Base-by-base conservation (phyloP, 2,888 invertebrate species). In the Phrixothrix hirtus region DNA sequence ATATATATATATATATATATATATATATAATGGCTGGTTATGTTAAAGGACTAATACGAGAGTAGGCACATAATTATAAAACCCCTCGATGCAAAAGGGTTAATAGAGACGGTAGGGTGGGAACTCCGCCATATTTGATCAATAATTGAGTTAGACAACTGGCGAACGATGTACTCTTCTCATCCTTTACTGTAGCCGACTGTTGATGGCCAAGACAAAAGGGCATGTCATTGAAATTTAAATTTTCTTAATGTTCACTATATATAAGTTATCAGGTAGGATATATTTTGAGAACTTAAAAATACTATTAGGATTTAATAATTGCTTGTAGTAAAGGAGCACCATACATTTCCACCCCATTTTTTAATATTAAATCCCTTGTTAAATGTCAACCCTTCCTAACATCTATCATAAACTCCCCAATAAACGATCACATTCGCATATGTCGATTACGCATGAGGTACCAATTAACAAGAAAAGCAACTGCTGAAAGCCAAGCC, bases 61-160 rank as follows among this genome's bases (percentile, higher is more conserved):
- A 73, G 73, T 72, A 70, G 70, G 74, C 71, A 73, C 73, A 73
- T 75, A 74, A 75, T 75, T 74, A 75, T 71, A 66, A 71, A 73
- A 67, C 72, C 74, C 74, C 73, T 74, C 68, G 69, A 71, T 68
- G 71, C 70, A 67, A 75, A 75, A 75, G 75, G 75, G 75, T 75
- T 75, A 73, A 74, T 71, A 72, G 71, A 72, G 71, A 67, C 70
- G 65, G 68, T 71, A 69, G 73, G 74, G 73, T 72, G 73, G 73
- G 73, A 72, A 72, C 70, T 67, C 69, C 74, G 75, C 75, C 75
- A 76, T 76, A 74, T 76, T 76, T 76, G 73, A 76, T 76, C 76
- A 75, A 76, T 76, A 76, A 76, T 76, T 75, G 73, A 75, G 74
- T 75, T 75, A 73, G 75, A 73, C 74, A 74, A 75, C 75, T 74